A percentile compares a stretch with the other conserved stretches of the same genome.
Conservation (phyloP, 2,797 vertebrate species). For the Pantherophis alleghaniensis region DNA sequence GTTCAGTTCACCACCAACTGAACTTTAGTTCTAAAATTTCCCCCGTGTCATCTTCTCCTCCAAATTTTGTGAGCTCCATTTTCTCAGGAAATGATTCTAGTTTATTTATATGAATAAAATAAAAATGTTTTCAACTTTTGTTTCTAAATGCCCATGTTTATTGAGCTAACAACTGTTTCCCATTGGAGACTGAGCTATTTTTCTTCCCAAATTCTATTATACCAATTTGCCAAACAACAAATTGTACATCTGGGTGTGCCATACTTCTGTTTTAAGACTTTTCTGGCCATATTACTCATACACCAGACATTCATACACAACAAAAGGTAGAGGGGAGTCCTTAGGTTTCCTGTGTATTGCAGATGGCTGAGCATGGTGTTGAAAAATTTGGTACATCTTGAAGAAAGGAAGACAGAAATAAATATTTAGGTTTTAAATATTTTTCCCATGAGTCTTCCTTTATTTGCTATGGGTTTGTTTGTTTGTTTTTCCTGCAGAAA, state of each 20-base stretch:
- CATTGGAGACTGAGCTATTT: not conserved
- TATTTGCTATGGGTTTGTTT: not conserved
- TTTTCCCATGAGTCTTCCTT: not conserved
- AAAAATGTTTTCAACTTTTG: not conserved
- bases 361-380: not conserved
- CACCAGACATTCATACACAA: not conserved
- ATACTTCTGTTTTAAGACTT: not conserved
- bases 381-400: not conserved
- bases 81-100: not conserved
- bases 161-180: not conserved
- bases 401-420: not conserved
- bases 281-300: not conserved
- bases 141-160: not conserved
- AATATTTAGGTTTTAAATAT: not conserved
- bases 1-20: not conserved
- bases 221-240: not conserved
- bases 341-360: not conserved
- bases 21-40: not conserved
- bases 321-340: not conserved
- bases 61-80: not conserved
- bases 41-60: not conserved
- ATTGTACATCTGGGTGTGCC: not conserved
- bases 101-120: not conserved
- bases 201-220: not conserved
- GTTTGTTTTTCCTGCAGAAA: not conserved